These are phyloP conservation scores for Burhinus oedicnemus DNA, from an alignment of 2,113 vertebrate genomes.

Conservation along the genomic window DNA sequence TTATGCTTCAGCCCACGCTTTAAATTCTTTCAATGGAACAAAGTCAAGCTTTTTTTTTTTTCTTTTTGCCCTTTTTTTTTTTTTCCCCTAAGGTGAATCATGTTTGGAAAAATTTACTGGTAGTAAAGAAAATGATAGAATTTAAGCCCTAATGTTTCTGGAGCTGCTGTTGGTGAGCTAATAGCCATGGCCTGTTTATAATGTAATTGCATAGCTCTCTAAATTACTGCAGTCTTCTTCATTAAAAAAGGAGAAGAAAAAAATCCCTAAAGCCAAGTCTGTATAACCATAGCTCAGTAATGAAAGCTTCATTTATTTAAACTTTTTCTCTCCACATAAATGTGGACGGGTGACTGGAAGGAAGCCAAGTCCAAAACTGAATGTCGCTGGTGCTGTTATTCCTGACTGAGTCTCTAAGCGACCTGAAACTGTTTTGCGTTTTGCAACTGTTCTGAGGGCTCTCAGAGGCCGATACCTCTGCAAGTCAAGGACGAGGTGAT, in stretches of 20 bases:
- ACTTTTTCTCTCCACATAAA: background rate
- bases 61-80: background rate
- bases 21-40: conserved; percentile 22
- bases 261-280: background rate
- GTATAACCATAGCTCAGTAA: background rate
- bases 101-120: conserved; percentile 26
- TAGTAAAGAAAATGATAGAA: background rate
- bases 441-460: background rate
- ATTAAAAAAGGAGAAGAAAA: background rate
- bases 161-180: background rate
- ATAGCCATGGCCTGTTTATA: background rate
- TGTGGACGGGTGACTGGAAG: background rate
- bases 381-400: background rate
- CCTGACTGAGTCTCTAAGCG: background rate
- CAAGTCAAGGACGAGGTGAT: background rate
- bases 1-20: conserved; percentile 20
- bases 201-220: background rate
- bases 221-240: background rate
- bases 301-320: background rate
- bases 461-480: background rate
- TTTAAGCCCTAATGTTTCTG: background rate
- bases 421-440: background rate
- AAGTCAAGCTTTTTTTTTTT: background rate
- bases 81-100: background rate
- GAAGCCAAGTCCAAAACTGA: background rate